Evolutionary conservation across 1,140 invertebrate species (phyloP).

Genomic region (Caenorhabditis brenneri): DNA sequence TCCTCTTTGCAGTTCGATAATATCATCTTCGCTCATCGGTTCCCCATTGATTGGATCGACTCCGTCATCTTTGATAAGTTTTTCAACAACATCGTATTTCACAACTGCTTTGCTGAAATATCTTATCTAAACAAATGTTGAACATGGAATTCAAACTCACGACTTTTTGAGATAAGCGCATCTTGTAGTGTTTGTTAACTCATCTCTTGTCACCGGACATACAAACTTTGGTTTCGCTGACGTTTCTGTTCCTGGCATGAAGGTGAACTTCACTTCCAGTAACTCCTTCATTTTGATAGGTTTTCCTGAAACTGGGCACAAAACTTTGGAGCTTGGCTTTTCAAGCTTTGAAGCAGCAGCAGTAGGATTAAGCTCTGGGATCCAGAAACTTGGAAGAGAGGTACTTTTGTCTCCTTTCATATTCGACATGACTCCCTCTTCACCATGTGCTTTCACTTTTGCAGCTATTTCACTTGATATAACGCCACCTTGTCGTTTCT

Average conservation of each 20-base stretch:
- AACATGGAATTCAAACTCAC: constrained; percentile 75
- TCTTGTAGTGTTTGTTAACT: constrained; percentile 89
- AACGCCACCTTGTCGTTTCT: constrained; percentile 46
- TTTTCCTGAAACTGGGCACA: constrained; percentile 89
- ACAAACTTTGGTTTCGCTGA: constrained; percentile 77
- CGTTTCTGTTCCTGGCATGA: constrained; percentile 76
- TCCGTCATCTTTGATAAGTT: constrained; percentile 95
- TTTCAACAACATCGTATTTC: constrained; percentile 93
- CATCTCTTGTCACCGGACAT: constrained; percentile 95
- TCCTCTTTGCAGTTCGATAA: constrained; percentile 73
- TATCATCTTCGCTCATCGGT: constrained; percentile 81
- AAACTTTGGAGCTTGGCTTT: constrained; percentile 81
- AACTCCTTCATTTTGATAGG: constrained; percentile 90
- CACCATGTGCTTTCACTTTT: constrained; percentile 49
- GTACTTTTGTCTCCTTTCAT: constrained; percentile 49
- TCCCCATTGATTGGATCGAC: constrained; percentile 88
- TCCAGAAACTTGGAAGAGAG: constrained; percentile 83
- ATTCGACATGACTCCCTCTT: constrained; percentile 52
- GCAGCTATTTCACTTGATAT: constrained; percentile 44
- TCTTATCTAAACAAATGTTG: neutral
- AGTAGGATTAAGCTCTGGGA: constrained; percentile 89
- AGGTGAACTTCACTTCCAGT: constrained; percentile 89
- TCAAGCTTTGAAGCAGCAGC: constrained; percentile 77
- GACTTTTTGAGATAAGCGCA: constrained; percentile 88
- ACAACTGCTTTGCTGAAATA: constrained; percentile 86